Evolutionary conservation across 2,888 invertebrate genomes (phyloP), one percentile per base, ranked within the genome.

Genomic region (Rotaria macrura): DNA sequence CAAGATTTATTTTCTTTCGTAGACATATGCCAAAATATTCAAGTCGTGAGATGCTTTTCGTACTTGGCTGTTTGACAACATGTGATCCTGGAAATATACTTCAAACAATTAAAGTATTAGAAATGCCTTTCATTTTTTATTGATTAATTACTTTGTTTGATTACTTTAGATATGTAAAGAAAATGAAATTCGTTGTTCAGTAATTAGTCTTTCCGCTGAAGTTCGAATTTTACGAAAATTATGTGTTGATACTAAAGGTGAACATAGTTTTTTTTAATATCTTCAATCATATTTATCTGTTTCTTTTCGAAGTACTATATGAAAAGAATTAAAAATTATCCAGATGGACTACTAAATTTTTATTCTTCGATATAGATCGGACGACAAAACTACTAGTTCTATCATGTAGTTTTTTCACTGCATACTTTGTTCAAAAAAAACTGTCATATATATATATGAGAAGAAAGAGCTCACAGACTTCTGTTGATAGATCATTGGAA

Each of bases 81-180:
- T 97, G 98, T 90, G 99, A 99, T 92, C 98, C 98, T 3, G 94
- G 95, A 34, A 96, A 98, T 90, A 96, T 99, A 72, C 93, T 93
- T 87, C 92, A 93, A 86, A 96, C 96, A 14, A 95, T 95, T 88
- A 93, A 94, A 90, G 94, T 94, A 91, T 2, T 9, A 47, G 14
- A 47, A 47, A 47, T 47, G 47, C 9, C 9, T 47, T 47, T 9
- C 1, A 47, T 14, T 47, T 14, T 3, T 38, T 0, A 6, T 43
- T 86, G 1, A 25, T 85, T 9, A 10, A 25, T 29, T 38, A 5
- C 3, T 86, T 88, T 87, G 3, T 52, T 86, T 52, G 92, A 92
- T 52, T 88, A 94, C 92, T 92, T 54, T 88, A 94, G 94, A 91
- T 91, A 83, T 90, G 96, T 85, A 95, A 95, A 91, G 92, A 94